phyloP scores from a whole-genome alignment of 1,140 invertebrate genomes.

The Drosophila nannoptera region DNA sequence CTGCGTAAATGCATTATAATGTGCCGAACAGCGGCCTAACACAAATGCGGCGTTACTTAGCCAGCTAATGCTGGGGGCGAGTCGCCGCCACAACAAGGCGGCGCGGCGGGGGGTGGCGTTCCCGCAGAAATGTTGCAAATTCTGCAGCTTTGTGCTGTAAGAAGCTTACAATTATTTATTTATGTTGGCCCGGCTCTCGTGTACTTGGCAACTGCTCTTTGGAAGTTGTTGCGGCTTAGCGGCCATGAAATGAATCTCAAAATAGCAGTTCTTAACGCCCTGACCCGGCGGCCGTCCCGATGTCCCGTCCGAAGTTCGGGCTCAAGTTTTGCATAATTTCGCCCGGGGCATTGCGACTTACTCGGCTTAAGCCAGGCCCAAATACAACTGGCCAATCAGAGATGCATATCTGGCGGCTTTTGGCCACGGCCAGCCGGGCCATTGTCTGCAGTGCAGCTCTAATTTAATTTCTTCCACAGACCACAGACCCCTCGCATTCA shows the following conservation, averaged over 20 bases:
- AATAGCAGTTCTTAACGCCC: slow-evolving; percentile 22
- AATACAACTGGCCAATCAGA: not conserved
- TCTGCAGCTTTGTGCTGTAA: slow-evolving; percentile 24
- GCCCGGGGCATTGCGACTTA: slow-evolving; percentile 28
- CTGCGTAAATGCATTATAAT: no score
- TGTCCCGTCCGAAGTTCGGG: not conserved
- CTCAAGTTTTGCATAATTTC: slow-evolving; percentile 47
- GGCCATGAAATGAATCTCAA: slow-evolving; percentile 44
- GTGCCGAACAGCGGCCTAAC: no score
- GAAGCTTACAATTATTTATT: slow-evolving; percentile 67
- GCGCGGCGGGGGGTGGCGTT: no score
- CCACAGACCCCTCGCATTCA: no score
- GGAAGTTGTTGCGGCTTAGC: slow-evolving; percentile 56
- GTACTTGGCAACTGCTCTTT: slow-evolving; percentile 31
- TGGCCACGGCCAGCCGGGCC: not conserved
- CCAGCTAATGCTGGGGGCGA: no score
- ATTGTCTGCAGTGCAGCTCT: no score
- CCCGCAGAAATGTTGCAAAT: slow-evolving; percentile 16
- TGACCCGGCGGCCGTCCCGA: not conserved
- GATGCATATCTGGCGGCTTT: not conserved
- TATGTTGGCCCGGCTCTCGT: slow-evolving; percentile 39
- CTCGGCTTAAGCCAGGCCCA: not conserved
- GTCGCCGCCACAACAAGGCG: no score
- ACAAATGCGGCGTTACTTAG: no score
- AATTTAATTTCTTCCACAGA: no score